A percentile compares a stretch with the other conserved stretches of the same genome.
Conservation (phyloP, 2,113 vertebrate species). For the Hippocampus barbouri region DNA sequence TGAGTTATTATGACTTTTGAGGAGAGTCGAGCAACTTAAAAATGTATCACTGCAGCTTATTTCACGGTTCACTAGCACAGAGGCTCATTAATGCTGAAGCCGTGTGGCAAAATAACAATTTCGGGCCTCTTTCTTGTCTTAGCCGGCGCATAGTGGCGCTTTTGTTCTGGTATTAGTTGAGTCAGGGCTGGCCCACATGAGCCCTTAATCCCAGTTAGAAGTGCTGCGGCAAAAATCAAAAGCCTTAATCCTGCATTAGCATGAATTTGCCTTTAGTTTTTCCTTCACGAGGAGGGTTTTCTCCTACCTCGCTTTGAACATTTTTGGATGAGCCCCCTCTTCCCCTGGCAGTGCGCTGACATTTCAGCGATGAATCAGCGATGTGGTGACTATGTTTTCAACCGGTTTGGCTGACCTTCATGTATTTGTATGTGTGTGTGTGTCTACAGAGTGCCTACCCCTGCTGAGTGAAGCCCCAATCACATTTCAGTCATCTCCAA, state of each 20-base stretch:
- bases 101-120: conserved; percentile 45
- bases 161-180: conserved; percentile 64
- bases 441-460: conserved; percentile 62
- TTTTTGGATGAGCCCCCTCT: conserved; percentile 18
- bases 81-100: conserved; percentile 52
- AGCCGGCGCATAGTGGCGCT: conserved; percentile 44
- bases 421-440: conserved; percentile 19
- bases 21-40: conserved; percentile 35
- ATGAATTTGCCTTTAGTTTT: conserved; percentile 53
- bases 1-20: conserved; percentile 51
- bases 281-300: conserved; percentile 36
- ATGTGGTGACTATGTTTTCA: conserved; percentile 14
- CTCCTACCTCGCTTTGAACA: conserved; percentile 17
- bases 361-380: conserved; percentile 38
- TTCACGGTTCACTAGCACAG: conserved; percentile 55
- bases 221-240: conserved; percentile 49
- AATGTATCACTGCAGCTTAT: conserved; percentile 59
- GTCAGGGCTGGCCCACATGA: conserved; percentile 44
- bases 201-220: conserved; percentile 58
- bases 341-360: conserved; percentile 12
- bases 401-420: conserved; percentile 31
- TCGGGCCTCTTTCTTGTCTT: conserved; percentile 48
- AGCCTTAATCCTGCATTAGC: conserved; percentile 60
- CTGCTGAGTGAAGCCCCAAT: conserved; percentile 50
- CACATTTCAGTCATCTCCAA: conserved; percentile 31